Percentiles rank a stretch among this genome's conserved stretches.
Evolutionary conservation across 2,113 vertebrate genomes (phyloP).

Genomic region (Silurus glanis): DNA sequence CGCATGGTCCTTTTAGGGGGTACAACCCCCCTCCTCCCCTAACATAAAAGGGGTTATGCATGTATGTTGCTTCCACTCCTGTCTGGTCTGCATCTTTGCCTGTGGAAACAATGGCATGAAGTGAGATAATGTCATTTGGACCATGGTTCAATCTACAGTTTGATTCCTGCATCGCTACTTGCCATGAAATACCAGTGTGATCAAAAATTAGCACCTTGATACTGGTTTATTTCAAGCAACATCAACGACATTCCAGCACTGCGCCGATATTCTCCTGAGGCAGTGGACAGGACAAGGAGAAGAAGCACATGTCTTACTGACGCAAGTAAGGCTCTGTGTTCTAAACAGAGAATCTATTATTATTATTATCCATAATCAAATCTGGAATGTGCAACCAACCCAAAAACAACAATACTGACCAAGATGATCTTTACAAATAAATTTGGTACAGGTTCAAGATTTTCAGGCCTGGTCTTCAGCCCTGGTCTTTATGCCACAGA

Average conservation of each 20-base stretch:
- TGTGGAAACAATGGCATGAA: slow-evolving; percentile 56
- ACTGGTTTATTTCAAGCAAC: slow-evolving; percentile 48
- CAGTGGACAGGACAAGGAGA: slow-evolving; percentile 3
- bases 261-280: slow-evolving; percentile 26
- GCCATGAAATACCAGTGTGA: slow-evolving; percentile 42
- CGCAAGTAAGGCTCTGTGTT: neutral
- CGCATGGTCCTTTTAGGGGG: slow-evolving; percentile 70
- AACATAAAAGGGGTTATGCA: slow-evolving; percentile 61
- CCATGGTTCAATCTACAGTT: slow-evolving; percentile 41
- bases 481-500: neutral
- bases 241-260: slow-evolving; percentile 53
- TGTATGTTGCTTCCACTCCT: slow-evolving; percentile 60
- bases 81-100: slow-evolving; percentile 64
- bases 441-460: neutral
- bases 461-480: neutral
- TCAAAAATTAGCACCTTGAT: slow-evolving; percentile 47
- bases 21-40: slow-evolving; percentile 69
- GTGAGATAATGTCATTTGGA: slow-evolving; percentile 12
- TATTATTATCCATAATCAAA: neutral
- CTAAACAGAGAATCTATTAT: slow-evolving; percentile 12
- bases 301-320: slow-evolving; percentile 34
- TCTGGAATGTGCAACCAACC: neutral
- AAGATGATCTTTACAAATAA: neutral
- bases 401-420: neutral
- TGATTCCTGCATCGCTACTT: slow-evolving; percentile 4